Evolutionary conservation across 2,113 vertebrate genomes (phyloP), one percentile per base, ranked within the genome.

Genomic region (Cranoglanis bouderius): DNA sequence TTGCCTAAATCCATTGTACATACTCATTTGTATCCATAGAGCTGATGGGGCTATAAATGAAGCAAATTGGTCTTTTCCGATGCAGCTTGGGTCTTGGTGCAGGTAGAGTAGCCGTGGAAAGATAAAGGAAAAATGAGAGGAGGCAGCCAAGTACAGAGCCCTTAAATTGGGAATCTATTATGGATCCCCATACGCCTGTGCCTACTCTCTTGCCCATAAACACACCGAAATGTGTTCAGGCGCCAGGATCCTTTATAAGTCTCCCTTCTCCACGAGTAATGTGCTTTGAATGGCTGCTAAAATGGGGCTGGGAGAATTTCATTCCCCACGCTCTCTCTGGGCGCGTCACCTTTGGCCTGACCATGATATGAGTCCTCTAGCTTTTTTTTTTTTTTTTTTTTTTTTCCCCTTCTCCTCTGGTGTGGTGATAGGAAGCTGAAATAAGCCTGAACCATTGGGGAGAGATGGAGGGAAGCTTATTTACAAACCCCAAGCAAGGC

Each of bases 221-320:
- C 95, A 97, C 96, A 96, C 94, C 96, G 96, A 97, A 96, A 97
- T 96, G 96, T 96, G 96, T 96, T 96, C 95, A 95, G 96, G 95
- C 93, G 94, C 94, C 93, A 92, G 95, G 94, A 86, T 89, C 81
- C 95, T 96, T 95, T 97, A 96, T 97, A 98, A 95, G 95, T 97
- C 95, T 97, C 95, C 84, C 89, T 95, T 97, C 95, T 96, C 94
- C 43, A 94, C 94, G 95, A 96, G 97, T 96, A 96, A 98, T 98
- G 96, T 94, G 94, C 94, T 97, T 96, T 97, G 96, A 98, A 97
- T 95, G 96, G 95, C 96, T 97, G 94, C 96, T 92, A 92, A 96
- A 97, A 97, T 97, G 95, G 96, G 95, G 96, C 97, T 94, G 95
- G 97, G 97, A 97, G 97, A 98, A 97, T 98, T 97, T 97, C 96